phyloP scores from a whole-genome alignment of 2,797 vertebrate genomes.

The Apodemus agrarius region DNA sequence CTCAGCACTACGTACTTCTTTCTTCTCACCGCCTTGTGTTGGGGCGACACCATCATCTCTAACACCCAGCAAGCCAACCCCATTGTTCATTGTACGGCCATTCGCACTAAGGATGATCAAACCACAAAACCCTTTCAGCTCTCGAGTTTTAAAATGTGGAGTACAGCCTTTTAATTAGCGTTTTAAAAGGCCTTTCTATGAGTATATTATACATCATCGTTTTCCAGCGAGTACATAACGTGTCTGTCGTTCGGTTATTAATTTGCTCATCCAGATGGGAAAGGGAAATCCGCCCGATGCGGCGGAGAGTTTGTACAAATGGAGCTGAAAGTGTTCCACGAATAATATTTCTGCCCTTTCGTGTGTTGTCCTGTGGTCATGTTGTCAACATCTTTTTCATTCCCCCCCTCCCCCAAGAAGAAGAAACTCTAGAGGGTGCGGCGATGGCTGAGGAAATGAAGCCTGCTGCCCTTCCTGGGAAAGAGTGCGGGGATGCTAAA shows the following conservation, averaged over 20 bases:
- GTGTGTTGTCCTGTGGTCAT: slow-evolving; percentile 92
- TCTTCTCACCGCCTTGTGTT: slow-evolving; percentile 80
- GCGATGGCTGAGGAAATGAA: slow-evolving; percentile 91
- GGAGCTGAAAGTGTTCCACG: slow-evolving; percentile 88
- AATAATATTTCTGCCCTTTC: slow-evolving; percentile 80
- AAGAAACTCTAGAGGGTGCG: slow-evolving; percentile 94
- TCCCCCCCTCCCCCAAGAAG: slow-evolving; percentile 87
- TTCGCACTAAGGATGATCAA: slow-evolving; percentile 80
- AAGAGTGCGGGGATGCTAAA: slow-evolving; percentile 90
- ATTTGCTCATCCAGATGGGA: slow-evolving; percentile 62
- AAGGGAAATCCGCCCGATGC: slow-evolving; percentile 1
- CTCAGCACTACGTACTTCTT: slow-evolving; percentile 75
- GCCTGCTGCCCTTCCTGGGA: slow-evolving; percentile 93
- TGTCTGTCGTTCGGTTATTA: background rate
- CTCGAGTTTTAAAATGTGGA: slow-evolving; percentile 72
- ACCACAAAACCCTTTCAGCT: slow-evolving; percentile 91
- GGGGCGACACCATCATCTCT: slow-evolving; percentile 75
- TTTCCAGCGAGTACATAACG: slow-evolving; percentile 20
- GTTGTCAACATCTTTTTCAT: slow-evolving; percentile 95
- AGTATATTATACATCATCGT: background rate
- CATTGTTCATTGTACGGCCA: slow-evolving; percentile 77
- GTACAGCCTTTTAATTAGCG: slow-evolving; percentile 55
- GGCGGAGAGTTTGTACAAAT: slow-evolving; percentile 2
- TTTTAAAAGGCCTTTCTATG: slow-evolving; percentile 31
- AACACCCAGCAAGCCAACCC: slow-evolving; percentile 77